Base-by-base conservation (phyloP, 2,888 invertebrate genomes). In the Melipona beecheii region DNA sequence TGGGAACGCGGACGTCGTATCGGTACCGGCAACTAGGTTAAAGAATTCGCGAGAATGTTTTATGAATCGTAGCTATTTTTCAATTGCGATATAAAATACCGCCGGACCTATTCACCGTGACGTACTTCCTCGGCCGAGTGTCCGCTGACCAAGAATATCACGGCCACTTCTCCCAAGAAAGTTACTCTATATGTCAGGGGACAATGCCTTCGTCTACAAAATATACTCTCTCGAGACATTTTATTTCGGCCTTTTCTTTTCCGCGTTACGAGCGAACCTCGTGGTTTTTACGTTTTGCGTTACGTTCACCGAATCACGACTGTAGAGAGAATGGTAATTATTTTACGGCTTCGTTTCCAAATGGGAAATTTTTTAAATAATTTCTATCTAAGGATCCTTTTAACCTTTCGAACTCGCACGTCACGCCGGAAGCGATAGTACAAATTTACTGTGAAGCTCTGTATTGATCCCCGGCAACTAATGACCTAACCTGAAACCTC, bases 31-130 rank as follows among this genome's bases (percentile, higher is more conserved):
- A 84, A 83, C 84, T 84, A 21, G 84, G 84, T 84, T 84, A 79
- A 75, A 78, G 73, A 82, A 88, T 72, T 66, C 58, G 27, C 62
- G 82, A 65, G 77, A 84, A 86, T 84, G 84, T 88, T 87, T 86
- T 81, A 88, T 77, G 78, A 87, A 84, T 81, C 74, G 68, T 81
- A 81, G 86, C 78, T 86, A 88, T 87, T 87, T 88, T 86, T 87
- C 87, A 84, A 88, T 89, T 80, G 80, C 78, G 60, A 88, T 88
- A 88, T 76, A 75, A 81, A 76, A 80, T 74, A 80, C 70, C 68
- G 52, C 49, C 50, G 52, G 43, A 49, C 52, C 65, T 27, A 68
- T 81, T 71, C 75, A n/a, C 60, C 15, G n/a, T 73, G 71, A 83
- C 79, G 56, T 65, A 72, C n/a, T 66, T 56, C 74, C n/a, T 5